phyloP scores from a whole-genome alignment of 1,140 invertebrate species.

The Monochamus saltuarius region DNA sequence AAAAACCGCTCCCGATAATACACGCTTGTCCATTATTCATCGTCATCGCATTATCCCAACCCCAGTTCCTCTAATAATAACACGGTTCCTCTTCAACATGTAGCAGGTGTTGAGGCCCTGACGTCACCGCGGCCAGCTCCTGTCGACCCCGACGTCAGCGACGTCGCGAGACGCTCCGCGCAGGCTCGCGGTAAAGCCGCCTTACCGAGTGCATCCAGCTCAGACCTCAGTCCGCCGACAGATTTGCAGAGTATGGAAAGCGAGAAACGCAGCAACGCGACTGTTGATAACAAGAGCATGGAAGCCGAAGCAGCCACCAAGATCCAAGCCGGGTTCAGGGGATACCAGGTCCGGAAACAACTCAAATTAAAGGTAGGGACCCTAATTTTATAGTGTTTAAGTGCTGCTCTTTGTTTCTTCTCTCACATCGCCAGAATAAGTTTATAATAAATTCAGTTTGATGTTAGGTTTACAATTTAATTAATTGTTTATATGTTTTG shows the following conservation, averaged over 20 bases:
- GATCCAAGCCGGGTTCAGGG: constrained; percentile 73
- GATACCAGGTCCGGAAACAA: constrained; percentile 68
- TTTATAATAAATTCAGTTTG: too few species aligned
- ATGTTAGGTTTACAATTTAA: too few species aligned
- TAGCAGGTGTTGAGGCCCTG: constrained; percentile 48
- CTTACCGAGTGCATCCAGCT: constrained; percentile 27
- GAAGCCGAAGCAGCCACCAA: constrained; percentile 66
- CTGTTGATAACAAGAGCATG: constrained; percentile 41
- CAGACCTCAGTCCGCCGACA: constrained; percentile 9
- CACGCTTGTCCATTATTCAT: too few species aligned
- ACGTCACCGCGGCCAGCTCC: constrained; percentile 31
- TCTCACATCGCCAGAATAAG: too few species aligned
- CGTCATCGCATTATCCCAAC: not conserved
- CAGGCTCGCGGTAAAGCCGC: constrained; percentile 33
- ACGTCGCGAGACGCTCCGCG: constrained; percentile 22
- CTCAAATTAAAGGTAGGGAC: constrained; percentile 53
- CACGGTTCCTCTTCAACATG: constrained; percentile 19
- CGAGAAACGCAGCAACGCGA: constrained; percentile 39
- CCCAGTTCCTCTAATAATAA: constrained; percentile 19
- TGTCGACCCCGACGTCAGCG: constrained; percentile 23
- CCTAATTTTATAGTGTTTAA: not conserved
- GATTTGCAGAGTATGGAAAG: constrained; percentile 31
- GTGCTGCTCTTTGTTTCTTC: too few species aligned
- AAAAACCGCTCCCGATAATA: too few species aligned
- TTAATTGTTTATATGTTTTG: too few species aligned